These are phyloP conservation scores for Echeneis naucrates DNA, from an alignment of 2,797 vertebrate species.

Conservation along the genomic window DNA sequence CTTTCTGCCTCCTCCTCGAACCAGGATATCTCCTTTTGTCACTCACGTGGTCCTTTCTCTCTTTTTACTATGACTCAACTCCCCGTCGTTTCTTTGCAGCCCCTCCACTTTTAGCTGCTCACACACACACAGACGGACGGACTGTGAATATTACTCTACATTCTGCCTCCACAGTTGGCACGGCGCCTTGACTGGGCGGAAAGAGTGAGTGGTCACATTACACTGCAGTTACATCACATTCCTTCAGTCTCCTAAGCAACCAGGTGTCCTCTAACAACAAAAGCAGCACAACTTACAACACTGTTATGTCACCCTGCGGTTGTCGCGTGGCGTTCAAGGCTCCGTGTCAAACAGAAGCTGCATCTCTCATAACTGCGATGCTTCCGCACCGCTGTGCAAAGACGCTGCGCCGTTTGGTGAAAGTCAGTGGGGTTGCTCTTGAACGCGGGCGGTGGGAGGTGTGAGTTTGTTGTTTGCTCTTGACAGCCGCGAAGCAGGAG, in stretches of 20 bases:
- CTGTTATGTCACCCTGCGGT: constrained; percentile 26
- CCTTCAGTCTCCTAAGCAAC: constrained; percentile 73
- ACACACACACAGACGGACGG: constrained; percentile 16
- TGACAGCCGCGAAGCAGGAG: constrained; percentile 38
- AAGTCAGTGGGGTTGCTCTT: constrained; percentile 39
- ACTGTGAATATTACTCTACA: constrained; percentile 52
- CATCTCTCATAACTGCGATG: background rate
- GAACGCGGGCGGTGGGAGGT: constrained; percentile 61
- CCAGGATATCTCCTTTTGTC: constrained; percentile 10
- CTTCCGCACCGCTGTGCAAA: constrained; percentile 2
- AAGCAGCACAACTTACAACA: constrained; percentile 18
- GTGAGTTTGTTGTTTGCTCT: constrained; percentile 53
- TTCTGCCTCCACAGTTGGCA: constrained; percentile 64
- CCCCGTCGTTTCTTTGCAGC: constrained; percentile 16
- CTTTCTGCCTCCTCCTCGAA: constrained; percentile 29
- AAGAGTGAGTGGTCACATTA: constrained; percentile 71
- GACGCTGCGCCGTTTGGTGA: constrained; percentile 5
- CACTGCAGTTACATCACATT: constrained; percentile 78
- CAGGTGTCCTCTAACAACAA: constrained; percentile 71
- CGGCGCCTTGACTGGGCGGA: constrained; percentile 71
- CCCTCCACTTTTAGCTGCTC: constrained; percentile 27
- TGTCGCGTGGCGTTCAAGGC: constrained; percentile 46
- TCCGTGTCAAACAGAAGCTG: background rate
- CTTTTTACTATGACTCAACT: constrained; percentile 45
- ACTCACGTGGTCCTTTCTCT: constrained; percentile 12